phyloP scores from a whole-genome alignment of 2,888 invertebrate species.

The Orchestes rusci region DNA sequence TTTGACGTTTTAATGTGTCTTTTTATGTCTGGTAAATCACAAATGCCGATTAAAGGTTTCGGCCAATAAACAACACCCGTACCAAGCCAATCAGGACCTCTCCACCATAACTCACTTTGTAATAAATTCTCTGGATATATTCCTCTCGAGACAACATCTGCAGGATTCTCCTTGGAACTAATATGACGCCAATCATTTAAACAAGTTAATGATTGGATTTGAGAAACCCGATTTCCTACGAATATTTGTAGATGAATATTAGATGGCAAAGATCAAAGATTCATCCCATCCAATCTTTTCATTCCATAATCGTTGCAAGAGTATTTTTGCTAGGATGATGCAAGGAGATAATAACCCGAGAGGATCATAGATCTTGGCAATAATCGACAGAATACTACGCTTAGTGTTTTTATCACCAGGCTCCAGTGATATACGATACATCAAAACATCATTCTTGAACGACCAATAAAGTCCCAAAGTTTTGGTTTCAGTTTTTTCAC shows the following conservation, averaged over 20 bases:
- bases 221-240: too few species aligned
- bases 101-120: conserved; percentile 12
- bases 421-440: conserved; percentile 10
- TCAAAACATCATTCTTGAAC: conserved; percentile 8
- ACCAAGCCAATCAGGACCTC: conserved; percentile 16
- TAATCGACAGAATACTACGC: conserved; percentile 12
- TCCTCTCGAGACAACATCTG: conserved; percentile 15
- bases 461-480: conserved; percentile 16
- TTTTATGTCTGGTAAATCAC: conserved; percentile 5
- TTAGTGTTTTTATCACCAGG: conserved; percentile 9
- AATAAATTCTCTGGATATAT: conserved; percentile 6
- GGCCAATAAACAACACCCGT: conserved; percentile 6
- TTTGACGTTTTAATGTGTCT: neutral
- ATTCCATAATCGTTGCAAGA: conserved; percentile 17
- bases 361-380: conserved; percentile 20
- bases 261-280: conserved; percentile 3
- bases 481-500: conserved; percentile 11
- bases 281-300: conserved; percentile 14
- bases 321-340: conserved; percentile 16
- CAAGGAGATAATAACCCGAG: conserved; percentile 14
- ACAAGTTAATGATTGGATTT: too few species aligned
- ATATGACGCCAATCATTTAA: too few species aligned
- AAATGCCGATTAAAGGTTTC: neutral
- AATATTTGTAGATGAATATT: conserved; percentile 7
- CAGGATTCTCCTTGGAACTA: too few species aligned